These are phyloP conservation scores for Asteroscopus sphinx DNA, from an alignment of 2,888 invertebrate species.

Conservation along the genomic window DNA sequence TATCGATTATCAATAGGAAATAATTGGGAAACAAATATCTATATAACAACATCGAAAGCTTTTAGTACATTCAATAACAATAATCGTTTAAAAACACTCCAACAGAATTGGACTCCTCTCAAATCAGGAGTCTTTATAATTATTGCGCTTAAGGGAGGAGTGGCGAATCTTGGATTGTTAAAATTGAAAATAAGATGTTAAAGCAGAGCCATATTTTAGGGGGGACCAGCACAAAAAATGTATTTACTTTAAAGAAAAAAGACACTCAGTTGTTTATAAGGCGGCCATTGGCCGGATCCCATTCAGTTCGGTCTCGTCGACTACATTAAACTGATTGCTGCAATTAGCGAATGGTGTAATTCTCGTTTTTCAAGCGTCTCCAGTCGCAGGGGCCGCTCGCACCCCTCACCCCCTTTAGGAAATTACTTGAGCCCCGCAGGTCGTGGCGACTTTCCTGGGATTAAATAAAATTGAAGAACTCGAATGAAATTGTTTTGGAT, in stretches of 20 bases:
- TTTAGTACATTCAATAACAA: slow-evolving; percentile 49
- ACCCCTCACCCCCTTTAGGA: slow-evolving; percentile 72
- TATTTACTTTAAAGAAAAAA: slow-evolving; percentile 61
- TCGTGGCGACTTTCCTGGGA: slow-evolving; percentile 80
- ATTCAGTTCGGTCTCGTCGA: slow-evolving; percentile 83
- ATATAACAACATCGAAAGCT: slow-evolving; percentile 26
- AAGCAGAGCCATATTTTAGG: slow-evolving; percentile 49
- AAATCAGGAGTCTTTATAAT: slow-evolving; percentile 52
- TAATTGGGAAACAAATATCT: slow-evolving; percentile 48
- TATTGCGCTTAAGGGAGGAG: slow-evolving; percentile 33
- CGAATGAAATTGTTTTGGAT: slow-evolving; percentile 85
- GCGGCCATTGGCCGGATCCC: slow-evolving; percentile 74
- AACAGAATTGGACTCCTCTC: slow-evolving; percentile 39
- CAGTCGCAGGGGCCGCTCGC: slow-evolving; percentile 58
- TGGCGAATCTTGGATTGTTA: slow-evolving; percentile 16
- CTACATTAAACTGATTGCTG: slow-evolving; percentile 89
- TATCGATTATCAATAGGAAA: slow-evolving; percentile 52
- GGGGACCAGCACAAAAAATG: slow-evolving; percentile 44
- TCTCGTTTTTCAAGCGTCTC: slow-evolving; percentile 85
- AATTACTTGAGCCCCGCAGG: slow-evolving; percentile 85
- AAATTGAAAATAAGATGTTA: slow-evolving; percentile 53
- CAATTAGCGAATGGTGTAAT: slow-evolving; percentile 89
- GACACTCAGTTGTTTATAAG: slow-evolving; percentile 74
- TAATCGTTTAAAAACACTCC: slow-evolving; percentile 45
- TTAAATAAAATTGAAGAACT: slow-evolving; percentile 87